Evolutionary conservation across 2,888 invertebrate species (phyloP).

Genomic region (Parapristionchus giblindavisi): DNA sequence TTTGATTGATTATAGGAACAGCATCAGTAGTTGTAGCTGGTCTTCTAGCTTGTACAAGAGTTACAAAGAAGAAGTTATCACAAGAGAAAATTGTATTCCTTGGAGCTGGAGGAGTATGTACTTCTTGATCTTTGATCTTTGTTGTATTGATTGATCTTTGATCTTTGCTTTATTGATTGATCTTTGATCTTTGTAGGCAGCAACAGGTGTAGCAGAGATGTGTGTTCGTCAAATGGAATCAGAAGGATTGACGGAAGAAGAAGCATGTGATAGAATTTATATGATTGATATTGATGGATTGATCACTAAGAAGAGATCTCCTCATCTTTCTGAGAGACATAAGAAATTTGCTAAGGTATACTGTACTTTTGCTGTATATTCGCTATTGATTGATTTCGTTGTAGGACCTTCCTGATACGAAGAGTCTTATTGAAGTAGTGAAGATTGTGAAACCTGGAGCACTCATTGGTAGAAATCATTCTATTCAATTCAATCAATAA

Average conservation of each 20-base stretch:
- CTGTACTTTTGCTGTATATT: too few species aligned
- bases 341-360: conserved; percentile 51
- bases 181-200: conserved; percentile 76
- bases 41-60: conserved; percentile 83
- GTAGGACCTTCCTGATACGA: conserved; percentile 80
- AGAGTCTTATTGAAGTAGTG: conserved; percentile 84
- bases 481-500: neutral
- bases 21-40: conserved; percentile 96
- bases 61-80: conserved; percentile 83
- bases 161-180: neutral
- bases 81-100: conserved; percentile 91
- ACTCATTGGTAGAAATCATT: conserved; percentile 81
- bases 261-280: conserved; percentile 79
- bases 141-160: too few species aligned
- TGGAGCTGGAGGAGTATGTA: conserved; percentile 89
- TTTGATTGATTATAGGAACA: conserved; percentile 75
- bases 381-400: neutral
- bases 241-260: conserved; percentile 77
- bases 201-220: conserved; percentile 90
- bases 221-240: conserved; percentile 73
- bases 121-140: neutral
- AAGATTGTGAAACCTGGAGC: conserved; percentile 84
- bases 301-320: conserved; percentile 78
- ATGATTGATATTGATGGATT: conserved; percentile 95
- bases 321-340: conserved; percentile 52